A percentile compares a stretch with the other conserved stretches of the same genome.
Evolutionary conservation across 2,888 invertebrate species (phyloP).

Genomic region (Metopia argyrocephala): DNA sequence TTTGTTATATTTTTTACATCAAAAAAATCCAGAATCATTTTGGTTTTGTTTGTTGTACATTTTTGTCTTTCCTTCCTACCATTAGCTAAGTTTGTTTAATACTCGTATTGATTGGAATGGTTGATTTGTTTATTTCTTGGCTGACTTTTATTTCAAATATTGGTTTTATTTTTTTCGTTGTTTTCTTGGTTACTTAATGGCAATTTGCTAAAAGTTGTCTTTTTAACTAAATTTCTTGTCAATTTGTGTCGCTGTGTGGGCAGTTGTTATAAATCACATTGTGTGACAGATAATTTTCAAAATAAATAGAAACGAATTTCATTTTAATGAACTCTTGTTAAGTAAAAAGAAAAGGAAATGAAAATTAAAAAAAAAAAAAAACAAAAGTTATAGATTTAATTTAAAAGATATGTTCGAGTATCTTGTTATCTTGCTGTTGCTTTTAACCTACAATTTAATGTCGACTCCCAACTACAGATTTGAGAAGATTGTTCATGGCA

Average conservation of each 20-base stretch:
- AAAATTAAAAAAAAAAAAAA: not conserved
- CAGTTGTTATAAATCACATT: constrained; percentile 64
- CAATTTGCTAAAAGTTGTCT: constrained; percentile 64
- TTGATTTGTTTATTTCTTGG: not conserved
- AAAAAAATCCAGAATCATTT: too few species aligned
- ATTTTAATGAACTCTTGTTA: constrained; percentile 57
- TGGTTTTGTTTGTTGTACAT: not conserved
- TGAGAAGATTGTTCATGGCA: too few species aligned
- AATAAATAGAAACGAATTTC: constrained; percentile 48
- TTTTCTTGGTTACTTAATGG: constrained; percentile 27
- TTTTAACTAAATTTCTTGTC: constrained; percentile 64
- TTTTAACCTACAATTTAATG: too few species aligned
- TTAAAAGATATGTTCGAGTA: too few species aligned
- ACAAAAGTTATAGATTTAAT: not conserved
- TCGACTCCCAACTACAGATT: too few species aligned
- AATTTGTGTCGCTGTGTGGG: constrained; percentile 65
- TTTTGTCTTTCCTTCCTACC: not conserved
- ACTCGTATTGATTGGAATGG: constrained; percentile 20
- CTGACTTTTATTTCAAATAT: constrained; percentile 11
- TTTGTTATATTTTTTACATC: constrained; percentile 13
- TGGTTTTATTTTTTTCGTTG: not conserved
- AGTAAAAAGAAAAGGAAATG: constrained; percentile 6
- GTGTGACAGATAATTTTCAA: constrained; percentile 55
- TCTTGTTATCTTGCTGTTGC: too few species aligned
- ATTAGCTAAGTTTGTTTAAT: constrained; percentile 29